These are phyloP conservation scores for Schizopygopsis malacanthus DNA, from an alignment of 2,797 vertebrate genomes.

Conservation along the genomic window DNA sequence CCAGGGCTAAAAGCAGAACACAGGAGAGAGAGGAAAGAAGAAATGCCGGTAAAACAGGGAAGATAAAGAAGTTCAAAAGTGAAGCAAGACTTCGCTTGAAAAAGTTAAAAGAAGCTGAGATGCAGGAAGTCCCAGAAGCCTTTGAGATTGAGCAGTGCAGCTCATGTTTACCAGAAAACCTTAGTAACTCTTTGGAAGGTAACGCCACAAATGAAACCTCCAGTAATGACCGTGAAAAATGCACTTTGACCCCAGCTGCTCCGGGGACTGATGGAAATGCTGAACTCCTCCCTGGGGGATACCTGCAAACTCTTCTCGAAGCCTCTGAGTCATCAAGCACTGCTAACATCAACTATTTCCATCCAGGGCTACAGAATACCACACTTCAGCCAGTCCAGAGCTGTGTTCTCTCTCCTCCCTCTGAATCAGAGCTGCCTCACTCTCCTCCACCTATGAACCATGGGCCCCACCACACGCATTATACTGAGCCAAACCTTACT, in stretches of 20 bases:
- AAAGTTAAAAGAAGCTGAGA: slow-evolving; percentile 77
- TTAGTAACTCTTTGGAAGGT: slow-evolving; percentile 57
- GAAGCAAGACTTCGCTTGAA: slow-evolving; percentile 88
- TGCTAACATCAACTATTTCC: slow-evolving; percentile 80
- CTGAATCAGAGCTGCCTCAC: slow-evolving; percentile 84
- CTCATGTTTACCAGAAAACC: slow-evolving; percentile 63
- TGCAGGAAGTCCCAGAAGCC: slow-evolving; percentile 57
- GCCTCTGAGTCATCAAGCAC: slow-evolving; percentile 85
- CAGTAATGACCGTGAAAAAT: slow-evolving; percentile 74
- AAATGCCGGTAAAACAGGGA: slow-evolving; percentile 82
- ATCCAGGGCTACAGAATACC: slow-evolving; percentile 75
- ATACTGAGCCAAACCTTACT: slow-evolving; percentile 48
- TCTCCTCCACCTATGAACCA: slow-evolving; percentile 75
- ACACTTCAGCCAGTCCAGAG: slow-evolving; percentile 80
- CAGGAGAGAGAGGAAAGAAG: slow-evolving; percentile 83
- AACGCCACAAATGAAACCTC: slow-evolving; percentile 54
- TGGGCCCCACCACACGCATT: slow-evolving; percentile 38
- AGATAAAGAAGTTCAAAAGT: slow-evolving; percentile 89
- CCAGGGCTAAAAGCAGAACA: slow-evolving; percentile 77
- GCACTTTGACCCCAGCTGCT: slow-evolving; percentile 75
- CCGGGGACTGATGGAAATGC: slow-evolving; percentile 68
- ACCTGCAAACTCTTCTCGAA: slow-evolving; percentile 89
- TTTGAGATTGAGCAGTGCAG: slow-evolving; percentile 66
- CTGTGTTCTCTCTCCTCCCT: slow-evolving; percentile 83
- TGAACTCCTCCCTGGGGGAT: slow-evolving; percentile 87